Conservation (phyloP, 2,113 vertebrate species). For the Siniperca knerii region DNA sequence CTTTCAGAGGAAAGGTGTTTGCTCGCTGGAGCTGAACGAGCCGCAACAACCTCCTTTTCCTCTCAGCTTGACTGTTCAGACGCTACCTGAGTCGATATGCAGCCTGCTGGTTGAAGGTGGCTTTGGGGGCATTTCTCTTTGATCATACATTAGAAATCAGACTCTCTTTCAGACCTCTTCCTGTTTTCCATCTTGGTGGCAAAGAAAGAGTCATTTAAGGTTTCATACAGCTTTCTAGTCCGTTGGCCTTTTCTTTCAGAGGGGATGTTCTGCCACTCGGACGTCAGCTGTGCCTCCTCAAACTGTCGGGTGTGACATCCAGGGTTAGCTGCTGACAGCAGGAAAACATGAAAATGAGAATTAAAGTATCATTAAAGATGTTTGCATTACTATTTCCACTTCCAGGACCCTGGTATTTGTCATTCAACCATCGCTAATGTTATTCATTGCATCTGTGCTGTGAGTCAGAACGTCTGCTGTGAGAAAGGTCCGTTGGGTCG, state of each 20-base stretch:
- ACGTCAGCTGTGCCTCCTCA: background rate
- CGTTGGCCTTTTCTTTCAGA: background rate
- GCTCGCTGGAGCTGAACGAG: slow-evolving; percentile 24
- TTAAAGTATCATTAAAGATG: background rate
- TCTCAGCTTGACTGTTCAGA: background rate
- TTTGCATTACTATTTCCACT: background rate
- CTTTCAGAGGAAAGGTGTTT: slow-evolving; percentile 21
- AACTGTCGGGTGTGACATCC: background rate
- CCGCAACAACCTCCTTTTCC: slow-evolving; percentile 4
- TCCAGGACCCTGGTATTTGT: background rate
- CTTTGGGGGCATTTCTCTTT: slow-evolving; percentile 14
- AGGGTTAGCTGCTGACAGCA: background rate
- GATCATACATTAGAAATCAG: background rate
- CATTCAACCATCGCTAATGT: no score
- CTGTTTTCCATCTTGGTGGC: background rate
- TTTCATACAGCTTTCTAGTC: background rate
- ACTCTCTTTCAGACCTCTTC: slow-evolving; percentile 2
- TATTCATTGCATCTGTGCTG: no score
- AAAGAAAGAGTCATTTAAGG: slow-evolving; percentile 14
- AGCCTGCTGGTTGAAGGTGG: background rate
- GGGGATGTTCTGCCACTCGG: background rate
- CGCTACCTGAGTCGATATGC: slow-evolving; percentile 13
- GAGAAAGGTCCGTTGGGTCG: no score
- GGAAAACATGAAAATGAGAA: background rate
- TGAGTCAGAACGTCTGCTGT: no score